phyloP scores from a whole-genome alignment of 2,888 invertebrate species.

The Petrophora chlorosata region DNA sequence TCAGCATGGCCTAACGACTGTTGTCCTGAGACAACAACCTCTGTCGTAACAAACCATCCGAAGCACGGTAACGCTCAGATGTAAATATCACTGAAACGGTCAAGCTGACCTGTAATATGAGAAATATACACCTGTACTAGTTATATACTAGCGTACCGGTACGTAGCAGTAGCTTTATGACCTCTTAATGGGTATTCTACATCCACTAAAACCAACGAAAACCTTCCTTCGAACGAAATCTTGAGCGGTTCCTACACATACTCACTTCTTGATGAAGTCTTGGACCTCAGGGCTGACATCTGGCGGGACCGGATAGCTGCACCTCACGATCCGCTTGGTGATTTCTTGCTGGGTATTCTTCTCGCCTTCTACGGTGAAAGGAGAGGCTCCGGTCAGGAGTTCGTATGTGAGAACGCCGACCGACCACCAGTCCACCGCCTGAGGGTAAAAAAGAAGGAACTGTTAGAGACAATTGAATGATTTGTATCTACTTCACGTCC shows the following conservation, averaged over 20 bases:
- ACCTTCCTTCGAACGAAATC: not conserved
- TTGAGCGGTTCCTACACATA: slow-evolving; percentile 11
- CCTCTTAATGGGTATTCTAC: too few relatives aligned
- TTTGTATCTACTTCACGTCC: not conserved
- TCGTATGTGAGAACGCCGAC: slow-evolving; percentile 98
- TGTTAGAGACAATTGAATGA: slow-evolving; percentile 1
- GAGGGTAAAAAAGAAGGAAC: slow-evolving; percentile 52
- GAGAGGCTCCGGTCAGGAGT: slow-evolving; percentile 97
- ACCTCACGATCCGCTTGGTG: slow-evolving; percentile 93
- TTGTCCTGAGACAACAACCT: too few relatives aligned
- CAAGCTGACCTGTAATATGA: too few relatives aligned
- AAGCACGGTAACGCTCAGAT: too few relatives aligned
- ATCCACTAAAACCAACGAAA: too few relatives aligned
- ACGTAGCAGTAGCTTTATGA: too few relatives aligned
- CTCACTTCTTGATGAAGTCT: slow-evolving; percentile 86
- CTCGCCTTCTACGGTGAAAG: slow-evolving; percentile 98
- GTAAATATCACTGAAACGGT: too few relatives aligned
- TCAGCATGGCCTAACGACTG: too few relatives aligned
- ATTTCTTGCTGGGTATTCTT: slow-evolving; percentile 97
- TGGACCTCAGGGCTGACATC: slow-evolving; percentile 87
- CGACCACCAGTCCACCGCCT: slow-evolving; percentile 99
- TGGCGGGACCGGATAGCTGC: slow-evolving; percentile 94
- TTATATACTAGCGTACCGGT: too few relatives aligned
- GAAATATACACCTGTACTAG: too few relatives aligned
- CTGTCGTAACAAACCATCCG: too few relatives aligned